phyloP scores from a whole-genome alignment of 1,140 invertebrate species.

The Pemphigus obesinymphae region DNA sequence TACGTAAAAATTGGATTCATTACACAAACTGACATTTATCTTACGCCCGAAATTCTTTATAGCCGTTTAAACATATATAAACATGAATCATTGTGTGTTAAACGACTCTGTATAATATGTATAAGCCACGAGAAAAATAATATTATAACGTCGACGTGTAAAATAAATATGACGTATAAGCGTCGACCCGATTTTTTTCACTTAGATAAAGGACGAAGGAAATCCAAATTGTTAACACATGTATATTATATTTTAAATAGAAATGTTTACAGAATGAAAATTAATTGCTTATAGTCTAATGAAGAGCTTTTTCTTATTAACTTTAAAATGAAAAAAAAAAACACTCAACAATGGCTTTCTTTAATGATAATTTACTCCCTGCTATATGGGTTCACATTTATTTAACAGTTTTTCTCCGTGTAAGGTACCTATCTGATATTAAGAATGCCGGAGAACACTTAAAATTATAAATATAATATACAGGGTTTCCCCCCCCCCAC shows the following conservation, averaged over 20 bases:
- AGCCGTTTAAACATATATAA: not conserved
- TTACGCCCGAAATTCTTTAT: not conserved
- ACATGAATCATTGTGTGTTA: not conserved
- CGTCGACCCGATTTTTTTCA: not conserved
- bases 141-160: not conserved
- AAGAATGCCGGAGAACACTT: not conserved
- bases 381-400: not conserved
- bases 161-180: not conserved
- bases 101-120: not conserved
- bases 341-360: slow-evolving; percentile 22
- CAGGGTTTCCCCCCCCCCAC: too few relatives aligned
- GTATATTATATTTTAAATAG: too few relatives aligned
- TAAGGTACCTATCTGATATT: not conserved
- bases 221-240: not conserved
- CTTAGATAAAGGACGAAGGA: not conserved
- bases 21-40: not conserved
- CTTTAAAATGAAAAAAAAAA: not conserved
- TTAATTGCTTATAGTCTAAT: slow-evolving; percentile 16
- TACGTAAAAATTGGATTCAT: not conserved
- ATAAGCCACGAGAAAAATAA: not conserved
- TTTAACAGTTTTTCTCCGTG: not conserved
- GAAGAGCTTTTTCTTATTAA: slow-evolving; percentile 32
- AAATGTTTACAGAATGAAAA: not conserved
- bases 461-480: slow-evolving; percentile 3
- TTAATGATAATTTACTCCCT: slow-evolving; percentile 6